phyloP scores from a whole-genome alignment of 2,888 invertebrate genomes.

The Eudasyphora cyanicolor region DNA sequence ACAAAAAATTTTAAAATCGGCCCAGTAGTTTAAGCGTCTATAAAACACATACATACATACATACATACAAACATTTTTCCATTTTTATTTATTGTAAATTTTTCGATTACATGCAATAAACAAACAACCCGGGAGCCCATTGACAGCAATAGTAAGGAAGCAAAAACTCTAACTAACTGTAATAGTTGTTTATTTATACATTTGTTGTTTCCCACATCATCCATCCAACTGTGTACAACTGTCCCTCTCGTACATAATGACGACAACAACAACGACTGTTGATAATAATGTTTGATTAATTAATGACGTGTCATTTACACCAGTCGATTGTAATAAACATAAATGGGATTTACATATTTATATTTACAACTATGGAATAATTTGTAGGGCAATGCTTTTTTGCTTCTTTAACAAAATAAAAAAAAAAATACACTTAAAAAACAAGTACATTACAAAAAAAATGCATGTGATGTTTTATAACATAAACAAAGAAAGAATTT shows the following conservation, averaged over 20 bases:
- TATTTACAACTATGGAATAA: no score
- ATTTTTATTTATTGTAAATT: background rate
- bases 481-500: no score
- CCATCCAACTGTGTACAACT: background rate
- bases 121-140: background rate
- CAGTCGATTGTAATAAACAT: background rate
- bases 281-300: slow-evolving; percentile 36
- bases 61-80: no score
- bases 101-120: background rate
- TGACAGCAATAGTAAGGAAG: background rate
- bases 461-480: no score
- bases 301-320: slow-evolving; percentile 46
- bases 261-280: background rate
- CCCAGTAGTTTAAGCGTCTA: no score
- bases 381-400: no score
- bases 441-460: no score
- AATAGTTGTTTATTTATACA: slow-evolving; percentile 14
- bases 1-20: no score
- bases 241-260: background rate
- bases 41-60: no score
- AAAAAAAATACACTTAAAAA: no score
- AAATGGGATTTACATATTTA: slow-evolving; percentile 12
- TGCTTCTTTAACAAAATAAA: no score
- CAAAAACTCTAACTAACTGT: background rate
- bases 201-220: slow-evolving; percentile 1